Evolutionary conservation across 2,113 vertebrate species (phyloP).

Genomic region (Etia nguti): DNA sequence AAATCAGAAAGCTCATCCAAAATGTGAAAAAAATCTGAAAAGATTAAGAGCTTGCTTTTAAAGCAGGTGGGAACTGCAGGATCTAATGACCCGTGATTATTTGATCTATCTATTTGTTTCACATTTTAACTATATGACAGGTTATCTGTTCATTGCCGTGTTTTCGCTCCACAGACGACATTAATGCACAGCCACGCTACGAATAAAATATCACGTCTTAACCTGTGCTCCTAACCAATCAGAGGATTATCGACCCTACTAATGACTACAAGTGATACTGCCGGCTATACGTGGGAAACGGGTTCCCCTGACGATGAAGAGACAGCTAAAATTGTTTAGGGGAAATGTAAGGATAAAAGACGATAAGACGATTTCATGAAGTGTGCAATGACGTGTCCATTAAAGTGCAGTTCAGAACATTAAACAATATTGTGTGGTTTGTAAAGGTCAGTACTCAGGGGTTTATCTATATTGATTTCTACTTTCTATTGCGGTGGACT

Average conservation of each 20-base stretch:
- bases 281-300: not conserved
- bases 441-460: conserved; percentile 53
- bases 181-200: not conserved
- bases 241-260: not conserved
- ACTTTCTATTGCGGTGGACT: conserved; percentile 29
- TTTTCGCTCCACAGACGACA: not conserved
- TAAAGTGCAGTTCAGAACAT: conserved; percentile 55
- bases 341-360: conserved; percentile 15
- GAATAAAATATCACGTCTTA: not conserved
- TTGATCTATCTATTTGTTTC: not conserved
- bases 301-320: conserved; percentile 7
- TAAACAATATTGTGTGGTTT: conserved; percentile 56
- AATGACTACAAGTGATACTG: not conserved
- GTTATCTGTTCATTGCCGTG: not conserved
- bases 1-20: not conserved
- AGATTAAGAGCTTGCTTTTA: not conserved
- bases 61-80: not conserved
- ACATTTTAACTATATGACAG: not conserved
- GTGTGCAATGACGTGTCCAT: conserved; percentile 57
- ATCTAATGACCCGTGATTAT: not conserved
- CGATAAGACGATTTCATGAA: conserved; percentile 40
- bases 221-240: not conserved
- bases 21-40: not conserved
- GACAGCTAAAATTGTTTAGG: not conserved
- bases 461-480: conserved; percentile 61